Conservation (phyloP, 2,797 vertebrate genomes). For the Lagorchestes hirsutus region DNA sequence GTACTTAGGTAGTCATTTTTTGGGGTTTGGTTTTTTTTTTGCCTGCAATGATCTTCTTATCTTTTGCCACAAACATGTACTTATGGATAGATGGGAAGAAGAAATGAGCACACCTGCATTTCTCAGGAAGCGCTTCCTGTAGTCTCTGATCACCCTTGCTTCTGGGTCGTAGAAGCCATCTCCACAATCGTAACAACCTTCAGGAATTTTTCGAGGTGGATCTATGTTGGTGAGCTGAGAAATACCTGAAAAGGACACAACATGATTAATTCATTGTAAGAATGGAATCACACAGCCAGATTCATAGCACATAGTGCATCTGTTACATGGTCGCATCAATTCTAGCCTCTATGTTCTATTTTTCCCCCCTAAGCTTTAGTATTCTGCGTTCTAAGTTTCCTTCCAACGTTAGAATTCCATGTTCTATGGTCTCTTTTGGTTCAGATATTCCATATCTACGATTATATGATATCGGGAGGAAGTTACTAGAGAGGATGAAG, state of each 20-base stretch:
- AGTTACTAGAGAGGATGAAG: background rate
- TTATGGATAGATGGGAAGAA: background rate
- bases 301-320: background rate
- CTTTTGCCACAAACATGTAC: background rate
- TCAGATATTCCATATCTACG: background rate
- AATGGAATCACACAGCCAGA: background rate
- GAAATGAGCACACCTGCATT: slow-evolving; percentile 90
- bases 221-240: slow-evolving; percentile 92
- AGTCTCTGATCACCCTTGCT: slow-evolving; percentile 90
- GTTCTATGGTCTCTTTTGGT: background rate
- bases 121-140: slow-evolving; percentile 89
- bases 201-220: slow-evolving; percentile 89
- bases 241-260: slow-evolving; percentile 86
- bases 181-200: slow-evolving; percentile 93
- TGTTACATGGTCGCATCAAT: background rate
- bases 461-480: background rate
- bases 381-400: background rate
- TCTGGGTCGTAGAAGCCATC: slow-evolving; percentile 95
- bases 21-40: background rate
- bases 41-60: background rate
- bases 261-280: slow-evolving; percentile 5
- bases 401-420: background rate
- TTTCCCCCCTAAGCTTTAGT: background rate
- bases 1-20: background rate
- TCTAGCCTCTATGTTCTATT: background rate